These are phyloP conservation scores for Nyctalus aviator DNA, from an alignment of 2,797 vertebrate genomes.

Conservation along the genomic window DNA sequence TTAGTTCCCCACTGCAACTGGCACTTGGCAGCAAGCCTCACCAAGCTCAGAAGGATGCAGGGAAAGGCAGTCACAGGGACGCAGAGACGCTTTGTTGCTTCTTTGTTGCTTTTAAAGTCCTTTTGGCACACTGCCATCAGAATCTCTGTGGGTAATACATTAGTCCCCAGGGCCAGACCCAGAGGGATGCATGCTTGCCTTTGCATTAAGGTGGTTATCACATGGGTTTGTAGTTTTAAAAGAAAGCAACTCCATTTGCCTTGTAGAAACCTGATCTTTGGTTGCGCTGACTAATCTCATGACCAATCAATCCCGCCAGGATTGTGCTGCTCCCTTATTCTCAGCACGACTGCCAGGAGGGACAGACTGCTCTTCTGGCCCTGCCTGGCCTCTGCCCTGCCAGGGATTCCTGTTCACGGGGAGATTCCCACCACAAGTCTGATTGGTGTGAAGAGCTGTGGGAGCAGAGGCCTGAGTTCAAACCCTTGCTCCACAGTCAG, in stretches of 20 bases:
- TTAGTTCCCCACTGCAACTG: not conserved
- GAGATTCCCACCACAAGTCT: not conserved
- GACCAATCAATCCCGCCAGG: not conserved
- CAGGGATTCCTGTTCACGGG: not conserved
- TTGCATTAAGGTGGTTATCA: not conserved
- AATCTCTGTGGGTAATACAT: not conserved
- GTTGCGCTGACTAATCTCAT: not conserved
- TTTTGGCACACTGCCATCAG: not conserved
- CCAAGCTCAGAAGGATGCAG: not conserved
- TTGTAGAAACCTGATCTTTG: not conserved
- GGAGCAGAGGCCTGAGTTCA: not conserved
- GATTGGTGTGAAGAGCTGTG: not conserved
- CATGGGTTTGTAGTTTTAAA: not conserved
- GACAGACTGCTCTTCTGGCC: not conserved
- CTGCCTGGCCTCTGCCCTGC: rapidly evolving
- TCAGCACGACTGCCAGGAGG: not conserved
- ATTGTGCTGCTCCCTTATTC: not conserved
- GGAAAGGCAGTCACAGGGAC: not conserved
- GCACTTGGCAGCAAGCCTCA: not conserved
- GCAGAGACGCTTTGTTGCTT: not conserved
- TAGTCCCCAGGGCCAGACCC: not conserved
- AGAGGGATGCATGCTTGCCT: not conserved
- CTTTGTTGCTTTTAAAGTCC: not conserved
- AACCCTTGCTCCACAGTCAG: not conserved
- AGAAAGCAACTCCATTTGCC: not conserved